phyloP scores from a whole-genome alignment of 2,888 invertebrate genomes.

The Embidobia sp. region DNA sequence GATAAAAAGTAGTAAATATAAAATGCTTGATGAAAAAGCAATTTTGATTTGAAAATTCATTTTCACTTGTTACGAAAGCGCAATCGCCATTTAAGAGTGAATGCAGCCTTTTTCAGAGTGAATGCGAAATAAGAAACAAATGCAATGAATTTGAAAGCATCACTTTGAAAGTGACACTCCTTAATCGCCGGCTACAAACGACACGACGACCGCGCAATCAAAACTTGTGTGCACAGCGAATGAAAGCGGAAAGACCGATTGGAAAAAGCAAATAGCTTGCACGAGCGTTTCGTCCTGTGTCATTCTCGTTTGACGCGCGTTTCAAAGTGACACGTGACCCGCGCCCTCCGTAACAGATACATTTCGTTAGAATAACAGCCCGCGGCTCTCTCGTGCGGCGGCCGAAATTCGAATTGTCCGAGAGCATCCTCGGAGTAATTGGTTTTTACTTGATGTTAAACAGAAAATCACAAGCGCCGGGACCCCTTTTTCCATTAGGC shows the following conservation, averaged over 20 bases:
- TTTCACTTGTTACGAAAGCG: too few relatives aligned
- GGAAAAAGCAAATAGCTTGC: conserved; percentile 67
- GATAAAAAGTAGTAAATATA: too few relatives aligned
- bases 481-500: conserved; percentile 75
- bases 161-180: conserved; percentile 10
- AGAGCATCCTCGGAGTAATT: conserved; percentile 78
- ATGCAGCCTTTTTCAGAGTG: too few relatives aligned
- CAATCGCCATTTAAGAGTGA: too few relatives aligned
- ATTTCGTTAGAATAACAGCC: conserved; percentile 76
- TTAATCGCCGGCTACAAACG: conserved; percentile 15
- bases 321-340: conserved; percentile 74
- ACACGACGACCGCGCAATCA: conserved; percentile 16
- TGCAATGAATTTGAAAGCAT: background rate
- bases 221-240: conserved; percentile 72
- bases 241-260: conserved; percentile 76
- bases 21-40: too few relatives aligned
- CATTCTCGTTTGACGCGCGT: conserved; percentile 64
- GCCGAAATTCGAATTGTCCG: conserved; percentile 56
- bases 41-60: too few relatives aligned
- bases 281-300: conserved; percentile 44
- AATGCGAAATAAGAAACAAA: background rate
- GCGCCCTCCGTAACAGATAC: conserved; percentile 77
- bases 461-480: conserved; percentile 69
- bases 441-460: conserved; percentile 80
- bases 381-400: conserved; percentile 61